Conservation (phyloP, 2,888 invertebrate genomes). For the Elmis aenea region DNA sequence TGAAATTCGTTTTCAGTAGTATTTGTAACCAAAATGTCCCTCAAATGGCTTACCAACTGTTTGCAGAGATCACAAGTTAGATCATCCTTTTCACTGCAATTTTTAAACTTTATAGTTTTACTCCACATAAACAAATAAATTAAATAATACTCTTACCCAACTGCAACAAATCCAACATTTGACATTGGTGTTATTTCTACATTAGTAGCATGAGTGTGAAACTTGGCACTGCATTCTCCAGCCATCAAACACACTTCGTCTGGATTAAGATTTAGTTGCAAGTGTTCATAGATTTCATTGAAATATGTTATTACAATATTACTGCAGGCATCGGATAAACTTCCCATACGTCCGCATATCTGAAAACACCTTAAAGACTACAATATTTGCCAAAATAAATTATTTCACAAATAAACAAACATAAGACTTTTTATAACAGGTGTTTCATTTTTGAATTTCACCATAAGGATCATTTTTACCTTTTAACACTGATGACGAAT, state of each 20-base stretch:
- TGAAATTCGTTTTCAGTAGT: conserved; percentile 81
- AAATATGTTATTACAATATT: conserved; percentile 69
- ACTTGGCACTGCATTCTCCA: conserved; percentile 66
- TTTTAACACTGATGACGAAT: too few relatives aligned
- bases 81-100: conserved; percentile 47
- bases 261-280: conserved; percentile 58
- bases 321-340: conserved; percentile 75
- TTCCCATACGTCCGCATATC: conserved; percentile 65
- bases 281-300: conserved; percentile 61
- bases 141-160: conserved; percentile 40
- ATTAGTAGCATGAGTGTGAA: conserved; percentile 60
- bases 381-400: too few relatives aligned
- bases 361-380: too few relatives aligned
- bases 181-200: conserved; percentile 55
- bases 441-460: too few relatives aligned
- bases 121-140: conserved; percentile 29
- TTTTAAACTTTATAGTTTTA: conserved; percentile 1
- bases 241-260: conserved; percentile 68
- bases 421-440: too few relatives aligned
- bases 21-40: conserved; percentile 75
- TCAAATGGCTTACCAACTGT: conserved; percentile 72
- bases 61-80: conserved; percentile 83
- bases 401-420: too few relatives aligned
- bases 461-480: too few relatives aligned
- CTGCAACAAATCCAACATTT: conserved; percentile 52